Base-by-base conservation (phyloP, 2,797 vertebrate species). In the Eupleurogrammus muticus region DNA sequence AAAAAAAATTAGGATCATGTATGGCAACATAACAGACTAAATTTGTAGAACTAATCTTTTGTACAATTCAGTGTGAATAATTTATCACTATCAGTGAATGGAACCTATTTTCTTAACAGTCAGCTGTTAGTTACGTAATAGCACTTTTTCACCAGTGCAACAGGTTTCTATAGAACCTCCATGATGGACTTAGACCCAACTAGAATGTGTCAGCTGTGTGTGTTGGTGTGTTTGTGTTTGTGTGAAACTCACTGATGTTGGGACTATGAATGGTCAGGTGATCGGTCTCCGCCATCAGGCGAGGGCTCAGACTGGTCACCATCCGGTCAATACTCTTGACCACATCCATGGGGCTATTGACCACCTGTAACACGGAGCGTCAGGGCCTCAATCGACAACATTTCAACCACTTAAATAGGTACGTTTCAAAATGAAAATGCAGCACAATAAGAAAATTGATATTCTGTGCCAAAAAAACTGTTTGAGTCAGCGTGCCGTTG, bases 321-420 rank as follows among this genome's bases (percentile, higher is more conserved):
- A 98, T 94, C 17, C 60, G 91, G 87, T 97, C 94, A 2, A 97
- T 90, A 10, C 88, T 95, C 34, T 92, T 90, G 38, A 97, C 93
- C 70, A 98, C 90, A 9, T 93, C 86, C 97, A 97, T 97, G 24
- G 96, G 96, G n/a, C 96, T 94, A 2, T 89, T 93, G 28, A 95
- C 93, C 49, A 96, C 93, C 96, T 99, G 24, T 50, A 88, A 85
- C 73, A 88, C 9, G 16, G 40, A 80, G 53, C 60, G 66, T 10
- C 2, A 7, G 23, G 14, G 9, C 13, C 59, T 83, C 50, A 77
- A 57, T 28, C 17, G 23, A 53, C 58, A 62, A 17, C 42, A 38
- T 53, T 77, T 77, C 35, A 35, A 11, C 47, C 38, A 14, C n/a
- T 51, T 19, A 50, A 73, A 51, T 19, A 69, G 48, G 21, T 40